Conservation (phyloP, 1,140 invertebrate species). For the Diorhabda sublineata region DNA sequence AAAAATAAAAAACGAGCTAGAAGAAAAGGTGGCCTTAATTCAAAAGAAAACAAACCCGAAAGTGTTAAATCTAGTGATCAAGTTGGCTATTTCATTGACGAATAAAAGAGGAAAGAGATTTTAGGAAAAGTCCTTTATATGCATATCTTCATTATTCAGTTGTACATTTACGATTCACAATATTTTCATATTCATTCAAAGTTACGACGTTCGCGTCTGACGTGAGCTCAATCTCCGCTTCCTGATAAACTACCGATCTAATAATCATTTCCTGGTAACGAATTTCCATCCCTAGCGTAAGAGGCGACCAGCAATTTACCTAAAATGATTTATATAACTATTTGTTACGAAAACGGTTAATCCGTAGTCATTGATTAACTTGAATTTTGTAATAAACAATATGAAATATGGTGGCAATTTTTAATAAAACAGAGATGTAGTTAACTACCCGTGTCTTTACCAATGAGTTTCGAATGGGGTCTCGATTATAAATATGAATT, state of each 20-base stretch:
- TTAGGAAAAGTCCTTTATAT: background rate
- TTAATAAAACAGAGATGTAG: background rate
- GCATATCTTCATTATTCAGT: background rate
- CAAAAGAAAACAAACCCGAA: constrained; percentile 72
- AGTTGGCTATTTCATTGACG: background rate
- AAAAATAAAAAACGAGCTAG: constrained; percentile 68
- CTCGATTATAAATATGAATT: constrained; percentile 19
- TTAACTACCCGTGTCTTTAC: constrained; percentile 1
- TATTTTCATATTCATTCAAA: constrained; percentile 3
- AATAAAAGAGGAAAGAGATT: background rate
- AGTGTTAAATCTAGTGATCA: background rate
- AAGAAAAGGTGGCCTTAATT: constrained; percentile 82
- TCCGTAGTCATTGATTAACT: too few relatives aligned
- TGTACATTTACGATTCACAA: background rate
- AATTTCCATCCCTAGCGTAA: constrained; percentile 66
- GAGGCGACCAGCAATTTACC: constrained; percentile 44
- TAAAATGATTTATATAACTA: background rate
- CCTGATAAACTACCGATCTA: constrained; percentile 47
- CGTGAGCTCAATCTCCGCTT: constrained; percentile 57
- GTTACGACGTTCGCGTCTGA: background rate
- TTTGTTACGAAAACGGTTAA: too few relatives aligned
- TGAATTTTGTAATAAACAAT: too few relatives aligned
- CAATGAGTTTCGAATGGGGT: constrained; percentile 21
- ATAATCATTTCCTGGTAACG: constrained; percentile 61
- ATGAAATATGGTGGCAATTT: background rate